Evolutionary conservation across 92 coral and sea anemone genomes (phyloP), one percentile per base, ranked within the genome.

Genomic region (Paragorgia papillata): DNA sequence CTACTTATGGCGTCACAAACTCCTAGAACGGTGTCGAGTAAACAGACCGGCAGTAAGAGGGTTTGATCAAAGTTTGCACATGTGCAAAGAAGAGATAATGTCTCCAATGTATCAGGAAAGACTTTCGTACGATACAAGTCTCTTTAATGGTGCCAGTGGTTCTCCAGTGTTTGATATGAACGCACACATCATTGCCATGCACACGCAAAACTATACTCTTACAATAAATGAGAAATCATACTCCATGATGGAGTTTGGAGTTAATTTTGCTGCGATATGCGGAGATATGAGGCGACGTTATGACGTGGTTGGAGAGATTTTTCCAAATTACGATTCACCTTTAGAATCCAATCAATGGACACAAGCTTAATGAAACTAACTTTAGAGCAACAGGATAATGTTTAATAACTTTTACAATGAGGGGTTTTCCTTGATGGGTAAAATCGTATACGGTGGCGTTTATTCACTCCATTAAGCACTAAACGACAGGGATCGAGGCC

Each of bases 101-200:
- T 60, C 39, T 1, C 7, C 13, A 28, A 21, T 9, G 14, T 30
- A 60, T 24, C 37, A 30, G 22, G 19, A 60, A 0, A 30, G 66
- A 4, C 7, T 60, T 17, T n/a, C 66, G 39, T 60, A 60, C 66
- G 66, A 60, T 60, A 60, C 66, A 18, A 60, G 66, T 21, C 66
- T 60, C 14, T 60, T 15, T 9, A 35, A 21, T 28, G 66, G 39
- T 1, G 25, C 66, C 4, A 60, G 66, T 28, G 66, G 66, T 7
- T 60, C 66, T 15, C 66, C 66, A 25, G 66, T 30, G 6, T 60
- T 60, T 60, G 66, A 30, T 30, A 60, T 60, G 66, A 30, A 60
- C 21, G 66, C 37, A 14, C 3, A 60, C 17, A 60, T 60, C 31
- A 12, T 60, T 9, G 66, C 39, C 66, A 1, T 60, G 39, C 66